Percentiles rank a stretch among this genome's conserved stretches.
phyloP scores from a whole-genome alignment of 2,888 invertebrate species.

The Hetaerina titia region DNA sequence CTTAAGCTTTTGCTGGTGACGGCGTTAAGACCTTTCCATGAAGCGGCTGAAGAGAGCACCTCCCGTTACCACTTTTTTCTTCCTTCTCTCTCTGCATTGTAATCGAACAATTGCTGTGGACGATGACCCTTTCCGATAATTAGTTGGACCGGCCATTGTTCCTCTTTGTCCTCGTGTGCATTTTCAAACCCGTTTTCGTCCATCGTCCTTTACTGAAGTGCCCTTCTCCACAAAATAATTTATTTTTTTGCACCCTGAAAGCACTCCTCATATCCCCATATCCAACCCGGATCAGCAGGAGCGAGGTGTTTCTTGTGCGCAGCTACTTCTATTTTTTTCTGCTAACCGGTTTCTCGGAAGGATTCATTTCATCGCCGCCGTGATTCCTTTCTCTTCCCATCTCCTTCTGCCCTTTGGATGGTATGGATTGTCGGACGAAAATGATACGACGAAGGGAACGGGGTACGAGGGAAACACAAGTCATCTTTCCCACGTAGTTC shows the following conservation, averaged over 20 bases:
- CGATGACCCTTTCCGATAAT: conserved; percentile 47
- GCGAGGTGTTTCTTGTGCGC: neutral
- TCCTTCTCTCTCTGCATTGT: neutral
- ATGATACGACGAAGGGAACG: neutral
- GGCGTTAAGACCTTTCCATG: too few species aligned
- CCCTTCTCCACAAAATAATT: neutral
- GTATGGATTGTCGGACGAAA: neutral
- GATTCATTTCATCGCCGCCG: neutral
- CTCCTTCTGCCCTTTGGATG: neutral
- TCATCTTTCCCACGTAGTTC: neutral
- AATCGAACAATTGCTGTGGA: neutral
- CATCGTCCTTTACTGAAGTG: neutral
- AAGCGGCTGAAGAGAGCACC: too few species aligned
- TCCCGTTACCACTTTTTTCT: neutral
- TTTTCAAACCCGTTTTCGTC: neutral
- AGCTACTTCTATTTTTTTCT: neutral
- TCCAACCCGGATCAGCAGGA: neutral
- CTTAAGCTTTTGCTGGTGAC: too few species aligned
- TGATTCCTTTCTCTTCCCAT: neutral
- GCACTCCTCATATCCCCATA: neutral
- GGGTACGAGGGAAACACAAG: neutral
- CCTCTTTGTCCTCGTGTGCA: neutral
- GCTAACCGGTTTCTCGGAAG: neutral
- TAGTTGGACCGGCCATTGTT: neutral
- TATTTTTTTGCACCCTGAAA: neutral